Base-by-base conservation (phyloP, 2,888 invertebrate genomes). In the Patella depressa region DNA sequence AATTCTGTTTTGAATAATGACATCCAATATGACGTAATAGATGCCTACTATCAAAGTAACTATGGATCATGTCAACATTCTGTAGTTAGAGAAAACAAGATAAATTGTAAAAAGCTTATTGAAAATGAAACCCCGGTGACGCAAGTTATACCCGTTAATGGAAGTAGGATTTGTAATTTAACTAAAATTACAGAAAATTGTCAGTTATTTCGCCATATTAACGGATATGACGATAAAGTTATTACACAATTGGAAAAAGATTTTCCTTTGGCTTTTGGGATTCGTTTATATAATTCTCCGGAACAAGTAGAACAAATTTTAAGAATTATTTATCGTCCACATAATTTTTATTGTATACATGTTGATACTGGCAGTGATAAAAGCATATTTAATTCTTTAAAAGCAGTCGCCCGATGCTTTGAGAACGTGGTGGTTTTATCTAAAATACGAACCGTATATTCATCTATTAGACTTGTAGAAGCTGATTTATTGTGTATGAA, bases 341-440 rank as follows among this genome's bases (percentile, higher is more conserved):
- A 90, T 74, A 90, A 91, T 78, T 77, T 86, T 29, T 91, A 90
- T 81, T 91, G 91, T 79, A 84, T 91, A 15, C 90, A 90, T 74
- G 86, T 91, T 2, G 90, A 91, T 76, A 82, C 45, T 45, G 45
- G 45, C 45, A 45, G 45, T 45, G 45, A 45, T 45, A 45, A 9
- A 5, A 4, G 7, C 9, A 45, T 45, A 45, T 45, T 45, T 45
- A 45, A 45, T 45, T 45, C 45, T 2, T 83, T 89, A 59, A 77
- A 80, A 57, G 76, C 75, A 15, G 79, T 87, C 1, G 81, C 83
- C 1, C 57, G 55, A 9, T 88, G 90, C 77, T 83, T 89, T 74
- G 79, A 84, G 17, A 90, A 90, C 77, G 86, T 90, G 1, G 75
- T 85, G 17, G 80, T 90, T 14, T 79, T 87, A 3, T 75, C 84